A percentile compares a stretch with the other conserved stretches of the same genome.
Conservation (phyloP, 2,797 vertebrate genomes). For the Cryptoprocta ferox region DNA sequence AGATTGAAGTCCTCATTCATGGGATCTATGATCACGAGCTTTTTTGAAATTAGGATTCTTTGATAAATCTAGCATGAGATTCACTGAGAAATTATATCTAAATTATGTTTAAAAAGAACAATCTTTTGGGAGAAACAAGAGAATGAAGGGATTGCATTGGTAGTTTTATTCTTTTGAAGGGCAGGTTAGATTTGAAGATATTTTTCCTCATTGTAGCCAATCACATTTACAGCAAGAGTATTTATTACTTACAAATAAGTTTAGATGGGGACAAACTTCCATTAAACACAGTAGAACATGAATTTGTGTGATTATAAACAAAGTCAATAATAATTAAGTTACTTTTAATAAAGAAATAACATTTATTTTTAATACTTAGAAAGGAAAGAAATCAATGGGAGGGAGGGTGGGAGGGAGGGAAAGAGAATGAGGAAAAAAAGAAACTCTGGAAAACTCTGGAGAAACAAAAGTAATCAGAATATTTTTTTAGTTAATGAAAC, state of each 20-base stretch:
- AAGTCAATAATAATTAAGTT: neutral
- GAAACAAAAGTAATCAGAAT: neutral
- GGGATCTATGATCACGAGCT: neutral
- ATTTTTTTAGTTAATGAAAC: conserved; percentile 48
- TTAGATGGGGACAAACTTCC: neutral
- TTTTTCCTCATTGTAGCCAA: neutral
- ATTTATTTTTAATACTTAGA: neutral
- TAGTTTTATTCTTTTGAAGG: neutral
- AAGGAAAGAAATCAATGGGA: neutral
- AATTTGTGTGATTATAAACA: neutral
- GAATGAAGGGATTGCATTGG: neutral
- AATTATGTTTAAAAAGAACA: neutral
- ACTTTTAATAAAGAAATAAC: neutral
- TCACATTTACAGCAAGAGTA: neutral
- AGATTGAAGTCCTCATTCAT: neutral
- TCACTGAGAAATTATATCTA: neutral
- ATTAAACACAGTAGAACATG: neutral
- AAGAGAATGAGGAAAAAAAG: neutral
- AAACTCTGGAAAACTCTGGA: neutral
- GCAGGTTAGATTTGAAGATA: neutral
- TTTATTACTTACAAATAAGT: neutral
- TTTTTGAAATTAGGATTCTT: neutral
- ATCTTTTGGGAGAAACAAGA: neutral
- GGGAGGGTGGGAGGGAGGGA: neutral
- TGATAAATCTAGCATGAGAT: neutral